Evolutionary conservation across 2,888 invertebrate genomes (phyloP), one percentile per base, ranked within the genome.

Genomic region (Harpagoxenus sublaevis): DNA sequence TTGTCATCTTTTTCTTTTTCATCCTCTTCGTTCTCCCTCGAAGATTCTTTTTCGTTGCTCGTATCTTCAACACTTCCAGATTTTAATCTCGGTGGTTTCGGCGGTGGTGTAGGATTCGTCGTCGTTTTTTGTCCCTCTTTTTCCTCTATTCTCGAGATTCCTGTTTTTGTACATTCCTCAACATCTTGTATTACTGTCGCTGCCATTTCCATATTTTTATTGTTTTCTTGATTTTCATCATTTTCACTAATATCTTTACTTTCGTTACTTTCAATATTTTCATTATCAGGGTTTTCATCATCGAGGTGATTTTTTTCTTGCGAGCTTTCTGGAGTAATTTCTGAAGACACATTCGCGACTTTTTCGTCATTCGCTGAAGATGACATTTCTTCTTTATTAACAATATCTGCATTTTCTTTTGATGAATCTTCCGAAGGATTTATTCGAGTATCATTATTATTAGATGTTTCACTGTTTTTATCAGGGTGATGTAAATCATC

Each of bases 51-150:
- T 63, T 66, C 87, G 23, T 15, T 51, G 1, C 84, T 71, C 3
- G 96, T 87, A 95, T 92, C 95, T 95, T 96, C 92, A 94, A 95
- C 82, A 95, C 94, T 85, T 95, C 95, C 79, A 95, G 96, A 78
- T 95, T 95, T 94, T 95, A 96, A 84, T 87, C 92, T 90, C 35
- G 92, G 75, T 94, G 94, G 95, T 92, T 89, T 95, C 89, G 92
- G 96, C 93, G 92, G 96, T 93, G 94, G 95, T 93, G 88, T 95
- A 90, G 86, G 95, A 68, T 86, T 87, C 28, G 89, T 86, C 8
- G 63, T 60, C n/a, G 28, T 66, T 83, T 63, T 63, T 31, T 83
- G 83, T 28, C 83, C 77, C 4, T 82, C 31, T 62, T 83, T 62
- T 1, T 73, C 51, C 1, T 78, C 23, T 15, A 12, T 57, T 45